phyloP scores from a whole-genome alignment of 1,140 invertebrate species.

The Drosophila ohnishii region DNA sequence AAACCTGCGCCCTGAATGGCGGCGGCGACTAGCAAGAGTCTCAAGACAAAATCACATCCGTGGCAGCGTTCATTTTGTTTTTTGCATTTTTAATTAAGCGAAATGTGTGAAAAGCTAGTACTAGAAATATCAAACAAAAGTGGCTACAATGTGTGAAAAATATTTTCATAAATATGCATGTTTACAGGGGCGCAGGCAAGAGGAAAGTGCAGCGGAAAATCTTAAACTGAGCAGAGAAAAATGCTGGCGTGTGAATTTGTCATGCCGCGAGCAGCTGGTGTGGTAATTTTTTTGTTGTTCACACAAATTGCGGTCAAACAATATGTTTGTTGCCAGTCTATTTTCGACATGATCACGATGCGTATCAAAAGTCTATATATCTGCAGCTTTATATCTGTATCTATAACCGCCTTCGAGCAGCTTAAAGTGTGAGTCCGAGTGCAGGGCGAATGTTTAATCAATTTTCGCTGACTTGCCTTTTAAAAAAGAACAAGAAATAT shows the following conservation, averaged over 20 bases:
- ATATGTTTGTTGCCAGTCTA: constrained; percentile 72
- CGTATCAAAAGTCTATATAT: constrained; percentile 24
- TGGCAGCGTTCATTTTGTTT: background rate
- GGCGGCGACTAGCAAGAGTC: background rate
- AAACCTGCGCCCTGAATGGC: constrained; percentile 25
- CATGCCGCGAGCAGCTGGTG: constrained; percentile 73
- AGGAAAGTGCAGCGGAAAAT: constrained; percentile 27
- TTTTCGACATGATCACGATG: constrained; percentile 54
- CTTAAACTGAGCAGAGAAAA: constrained; percentile 50
- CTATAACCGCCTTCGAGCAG: background rate
- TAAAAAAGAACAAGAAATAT: constrained; percentile 30
- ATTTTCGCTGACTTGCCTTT: constrained; percentile 57
- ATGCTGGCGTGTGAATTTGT: constrained; percentile 67
- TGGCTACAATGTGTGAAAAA: constrained; percentile 76
- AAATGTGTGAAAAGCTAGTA: constrained; percentile 48
- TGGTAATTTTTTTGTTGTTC: constrained; percentile 71
- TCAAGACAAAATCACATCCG: constrained; percentile 2
- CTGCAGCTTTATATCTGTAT: constrained; percentile 5
- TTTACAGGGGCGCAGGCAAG: background rate
- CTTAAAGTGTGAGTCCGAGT: constrained; percentile 32
- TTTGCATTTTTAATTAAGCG: constrained; percentile 41
- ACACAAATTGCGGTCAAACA: constrained; percentile 75
- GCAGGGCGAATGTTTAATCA: constrained; percentile 73
- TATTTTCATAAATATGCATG: constrained; percentile 67
- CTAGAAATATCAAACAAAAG: constrained; percentile 47